Evolutionary conservation across 2,888 invertebrate genomes (phyloP).

Genomic region (Lasius platythorax): DNA sequence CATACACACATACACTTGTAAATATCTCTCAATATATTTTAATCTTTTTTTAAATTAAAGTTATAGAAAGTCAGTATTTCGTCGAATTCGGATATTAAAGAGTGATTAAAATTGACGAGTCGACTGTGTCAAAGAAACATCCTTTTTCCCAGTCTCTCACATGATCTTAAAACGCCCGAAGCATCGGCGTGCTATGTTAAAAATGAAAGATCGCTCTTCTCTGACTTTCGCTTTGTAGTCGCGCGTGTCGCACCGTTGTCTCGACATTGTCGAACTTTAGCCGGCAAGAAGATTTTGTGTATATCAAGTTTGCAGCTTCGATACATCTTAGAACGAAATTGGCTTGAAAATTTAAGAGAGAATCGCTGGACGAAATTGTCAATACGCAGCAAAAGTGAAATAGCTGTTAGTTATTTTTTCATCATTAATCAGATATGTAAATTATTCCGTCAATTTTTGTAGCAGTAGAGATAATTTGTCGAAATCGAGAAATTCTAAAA

Average conservation of each 20-base stretch:
- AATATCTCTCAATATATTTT: no score
- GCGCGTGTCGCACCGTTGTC: conserved; percentile 13
- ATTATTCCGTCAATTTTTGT: conserved; percentile 3
- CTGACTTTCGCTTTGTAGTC: conserved; percentile 38
- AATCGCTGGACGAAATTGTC: neutral
- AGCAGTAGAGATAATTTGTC: neutral
- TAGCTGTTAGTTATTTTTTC: neutral
- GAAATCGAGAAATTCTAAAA: neutral
- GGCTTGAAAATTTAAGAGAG: conserved; percentile 10
- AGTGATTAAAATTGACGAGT: conserved; percentile 30
- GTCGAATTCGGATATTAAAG: conserved; percentile 15
- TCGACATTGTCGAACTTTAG: conserved; percentile 29
- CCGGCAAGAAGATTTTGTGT: conserved; percentile 15
- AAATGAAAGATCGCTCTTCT: conserved; percentile 64
- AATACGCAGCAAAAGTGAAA: neutral
- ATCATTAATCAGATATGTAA: neutral
- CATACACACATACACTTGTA: neutral
- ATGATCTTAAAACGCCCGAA: conserved; percentile 21
- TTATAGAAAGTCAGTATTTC: neutral
- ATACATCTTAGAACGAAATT: neutral
- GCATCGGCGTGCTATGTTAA: conserved; percentile 51
- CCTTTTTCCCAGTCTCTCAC: neutral
- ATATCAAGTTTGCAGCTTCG: conserved; percentile 14
- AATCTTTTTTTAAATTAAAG: no score
- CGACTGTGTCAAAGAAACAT: neutral